A percentile compares a stretch with the other conserved stretches of the same genome.
Evolutionary conservation across 2,888 invertebrate species (phyloP).

Genomic region (Tortricodes alternella): DNA sequence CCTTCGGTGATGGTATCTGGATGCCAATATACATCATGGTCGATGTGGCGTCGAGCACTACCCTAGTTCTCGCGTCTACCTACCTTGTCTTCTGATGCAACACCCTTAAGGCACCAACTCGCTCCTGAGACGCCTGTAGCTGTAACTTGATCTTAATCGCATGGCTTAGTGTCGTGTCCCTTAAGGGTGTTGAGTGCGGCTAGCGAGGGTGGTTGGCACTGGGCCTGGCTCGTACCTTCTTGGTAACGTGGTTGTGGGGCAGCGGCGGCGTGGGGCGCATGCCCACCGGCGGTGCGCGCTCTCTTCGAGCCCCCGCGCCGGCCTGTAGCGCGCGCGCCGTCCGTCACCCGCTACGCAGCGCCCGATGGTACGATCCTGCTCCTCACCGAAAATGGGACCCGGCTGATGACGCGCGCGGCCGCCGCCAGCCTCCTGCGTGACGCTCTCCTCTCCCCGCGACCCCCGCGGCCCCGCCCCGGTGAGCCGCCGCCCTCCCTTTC

Average conservation of each 20-base stretch:
- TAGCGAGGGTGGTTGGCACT: conserved; percentile 51
- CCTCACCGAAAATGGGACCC: conserved; percentile 85
- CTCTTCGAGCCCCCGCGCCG: conserved; percentile 77
- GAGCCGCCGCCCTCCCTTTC: conserved; percentile 77
- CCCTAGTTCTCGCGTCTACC: conserved; percentile 60
- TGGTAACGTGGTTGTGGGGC: conserved; percentile 80
- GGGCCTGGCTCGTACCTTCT: conserved; percentile 54
- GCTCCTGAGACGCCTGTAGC: not conserved
- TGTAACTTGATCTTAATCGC: not conserved
- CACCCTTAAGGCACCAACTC: conserved; percentile 63
- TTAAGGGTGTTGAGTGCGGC: conserved; percentile 73
- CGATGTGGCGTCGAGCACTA: conserved; percentile 67
- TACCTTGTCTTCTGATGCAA: conserved; percentile 57
- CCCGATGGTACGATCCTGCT: conserved; percentile 84
- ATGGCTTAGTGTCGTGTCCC: conserved; percentile 41
- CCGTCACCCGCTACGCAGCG: conserved; percentile 84
- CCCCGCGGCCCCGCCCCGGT: conserved; percentile 79
- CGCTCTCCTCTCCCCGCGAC: conserved; percentile 80
- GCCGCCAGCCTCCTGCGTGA: conserved; percentile 80
- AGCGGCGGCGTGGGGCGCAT: conserved; percentile 77
- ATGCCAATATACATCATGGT: conserved; percentile 56
- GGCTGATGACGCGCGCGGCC: conserved; percentile 80
- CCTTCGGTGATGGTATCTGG: conserved; percentile 70
- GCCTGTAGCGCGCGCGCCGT: conserved; percentile 70
- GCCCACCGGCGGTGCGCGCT: conserved; percentile 80